These are phyloP conservation scores for Hippopotamyrus pictus DNA, from an alignment of 2,797 vertebrate genomes.

Conservation along the genomic window DNA sequence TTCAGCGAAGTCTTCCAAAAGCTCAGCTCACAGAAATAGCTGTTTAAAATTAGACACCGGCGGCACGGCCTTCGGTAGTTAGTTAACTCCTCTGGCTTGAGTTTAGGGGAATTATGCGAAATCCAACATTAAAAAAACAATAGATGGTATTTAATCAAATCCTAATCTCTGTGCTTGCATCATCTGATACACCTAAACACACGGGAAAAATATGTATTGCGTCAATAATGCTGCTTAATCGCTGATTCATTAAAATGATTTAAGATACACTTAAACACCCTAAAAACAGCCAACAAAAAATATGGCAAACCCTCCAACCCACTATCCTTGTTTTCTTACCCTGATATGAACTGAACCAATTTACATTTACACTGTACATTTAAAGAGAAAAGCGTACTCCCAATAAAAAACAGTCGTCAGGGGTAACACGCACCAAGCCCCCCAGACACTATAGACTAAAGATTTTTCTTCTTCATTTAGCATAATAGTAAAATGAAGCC, in stretches of 20 bases:
- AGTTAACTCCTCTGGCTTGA: background rate
- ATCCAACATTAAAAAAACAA: background rate
- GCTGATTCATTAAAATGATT: background rate
- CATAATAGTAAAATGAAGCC: background rate
- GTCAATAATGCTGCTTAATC: background rate
- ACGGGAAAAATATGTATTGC: background rate
- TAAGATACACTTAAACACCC: background rate
- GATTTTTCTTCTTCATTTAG: background rate
- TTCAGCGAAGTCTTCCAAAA: background rate
- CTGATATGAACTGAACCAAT: background rate
- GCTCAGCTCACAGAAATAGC: slow-evolving; percentile 6
- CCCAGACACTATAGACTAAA: background rate
- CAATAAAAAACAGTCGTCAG: background rate
- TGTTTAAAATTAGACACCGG: background rate
- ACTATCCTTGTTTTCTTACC: background rate
- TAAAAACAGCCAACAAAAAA: background rate
- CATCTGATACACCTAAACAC: background rate
- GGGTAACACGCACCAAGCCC: background rate
- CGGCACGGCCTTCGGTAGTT: background rate
- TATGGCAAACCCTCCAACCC: background rate
- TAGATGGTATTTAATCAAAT: background rate
- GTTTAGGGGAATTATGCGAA: background rate
- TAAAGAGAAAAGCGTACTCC: background rate
- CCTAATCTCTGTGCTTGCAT: background rate
- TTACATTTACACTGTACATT: background rate